A percentile compares a stretch with the other conserved stretches of the same genome.
Conservation (phyloP, 2,888 invertebrate species). For the Teleiodes luculella region DNA sequence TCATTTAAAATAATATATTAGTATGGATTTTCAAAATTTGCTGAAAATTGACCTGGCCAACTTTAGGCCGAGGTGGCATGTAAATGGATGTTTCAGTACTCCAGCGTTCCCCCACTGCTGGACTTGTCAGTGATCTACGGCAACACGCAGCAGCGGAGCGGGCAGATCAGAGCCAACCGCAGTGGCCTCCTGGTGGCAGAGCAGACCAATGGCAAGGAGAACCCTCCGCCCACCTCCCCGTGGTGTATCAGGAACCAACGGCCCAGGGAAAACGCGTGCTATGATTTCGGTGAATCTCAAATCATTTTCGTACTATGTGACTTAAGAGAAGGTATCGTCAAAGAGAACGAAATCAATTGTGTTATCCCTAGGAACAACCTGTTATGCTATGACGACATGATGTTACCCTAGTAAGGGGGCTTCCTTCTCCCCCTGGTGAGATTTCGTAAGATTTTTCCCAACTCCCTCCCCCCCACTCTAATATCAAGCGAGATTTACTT, state of each 20-base stretch:
- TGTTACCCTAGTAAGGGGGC: too few species aligned
- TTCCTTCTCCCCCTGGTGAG: too few species aligned
- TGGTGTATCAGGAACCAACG: slow-evolving; percentile 36
- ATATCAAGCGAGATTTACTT: too few species aligned
- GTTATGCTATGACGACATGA: too few species aligned
- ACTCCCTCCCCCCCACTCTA: too few species aligned
- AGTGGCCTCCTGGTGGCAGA: slow-evolving; percentile 35
- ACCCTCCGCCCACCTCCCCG: slow-evolving; percentile 29
- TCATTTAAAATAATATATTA: too few species aligned
- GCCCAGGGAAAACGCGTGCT: slow-evolving; percentile 29
- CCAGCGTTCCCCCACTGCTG: slow-evolving; percentile 34
- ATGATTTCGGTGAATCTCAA: slow-evolving; percentile 9
- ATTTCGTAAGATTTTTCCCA: too few species aligned
- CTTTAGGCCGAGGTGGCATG: too few species aligned
- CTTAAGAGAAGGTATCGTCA: background rate
- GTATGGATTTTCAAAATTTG: too few species aligned
- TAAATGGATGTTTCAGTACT: slow-evolving; percentile 30
- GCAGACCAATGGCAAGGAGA: slow-evolving; percentile 30
- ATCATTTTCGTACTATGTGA: background rate
- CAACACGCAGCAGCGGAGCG: slow-evolving; percentile 15
- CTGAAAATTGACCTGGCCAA: too few species aligned
- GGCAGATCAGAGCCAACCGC: slow-evolving; percentile 21
- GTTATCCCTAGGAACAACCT: too few species aligned
- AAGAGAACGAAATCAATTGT: too few species aligned
- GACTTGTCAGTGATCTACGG: slow-evolving; percentile 42